Conservation (phyloP, 1,140 invertebrate genomes). For the Halictus rubicundus region DNA sequence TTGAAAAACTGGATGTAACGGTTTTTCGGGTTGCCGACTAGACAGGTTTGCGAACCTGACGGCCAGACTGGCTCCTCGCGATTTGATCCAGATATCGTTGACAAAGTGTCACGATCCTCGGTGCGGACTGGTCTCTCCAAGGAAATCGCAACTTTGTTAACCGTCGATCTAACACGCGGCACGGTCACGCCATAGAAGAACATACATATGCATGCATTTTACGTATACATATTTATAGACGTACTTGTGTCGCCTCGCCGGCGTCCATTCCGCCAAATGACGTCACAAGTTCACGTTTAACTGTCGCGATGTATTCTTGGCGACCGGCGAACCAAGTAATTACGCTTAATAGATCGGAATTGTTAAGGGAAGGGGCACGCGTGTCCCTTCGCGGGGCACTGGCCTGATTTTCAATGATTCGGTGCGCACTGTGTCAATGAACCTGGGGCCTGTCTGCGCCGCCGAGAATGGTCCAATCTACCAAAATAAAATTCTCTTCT, state of each 20-base stretch:
- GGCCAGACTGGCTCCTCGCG: background rate
- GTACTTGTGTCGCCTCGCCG: background rate
- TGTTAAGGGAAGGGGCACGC: slow-evolving; percentile 22
- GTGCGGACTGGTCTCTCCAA: background rate
- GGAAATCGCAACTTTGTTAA: slow-evolving; percentile 16
- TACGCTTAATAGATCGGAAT: slow-evolving; percentile 35
- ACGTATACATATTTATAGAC: no score
- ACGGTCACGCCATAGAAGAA: slow-evolving; percentile 1
- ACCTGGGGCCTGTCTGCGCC: no score
- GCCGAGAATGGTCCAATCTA: no score
- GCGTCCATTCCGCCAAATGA: background rate
- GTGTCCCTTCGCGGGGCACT: slow-evolving; percentile 33
- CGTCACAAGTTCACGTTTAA: slow-evolving; percentile 15
- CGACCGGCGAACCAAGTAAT: slow-evolving; percentile 23
- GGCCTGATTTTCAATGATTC: slow-evolving; percentile 34
- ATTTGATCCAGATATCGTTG: slow-evolving; percentile 2
- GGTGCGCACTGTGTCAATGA: no score
- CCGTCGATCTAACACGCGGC: background rate
- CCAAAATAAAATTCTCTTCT: no score
- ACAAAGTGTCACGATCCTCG: slow-evolving; percentile 20
- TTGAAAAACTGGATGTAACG: slow-evolving; percentile 4
- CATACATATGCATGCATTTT: background rate
- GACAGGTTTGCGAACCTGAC: background rate
- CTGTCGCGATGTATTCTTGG: slow-evolving; percentile 9
- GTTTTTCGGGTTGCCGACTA: background rate